Evolutionary conservation across 2,797 vertebrate genomes (phyloP).

Genomic region (Pseudocheirus occidentalis): DNA sequence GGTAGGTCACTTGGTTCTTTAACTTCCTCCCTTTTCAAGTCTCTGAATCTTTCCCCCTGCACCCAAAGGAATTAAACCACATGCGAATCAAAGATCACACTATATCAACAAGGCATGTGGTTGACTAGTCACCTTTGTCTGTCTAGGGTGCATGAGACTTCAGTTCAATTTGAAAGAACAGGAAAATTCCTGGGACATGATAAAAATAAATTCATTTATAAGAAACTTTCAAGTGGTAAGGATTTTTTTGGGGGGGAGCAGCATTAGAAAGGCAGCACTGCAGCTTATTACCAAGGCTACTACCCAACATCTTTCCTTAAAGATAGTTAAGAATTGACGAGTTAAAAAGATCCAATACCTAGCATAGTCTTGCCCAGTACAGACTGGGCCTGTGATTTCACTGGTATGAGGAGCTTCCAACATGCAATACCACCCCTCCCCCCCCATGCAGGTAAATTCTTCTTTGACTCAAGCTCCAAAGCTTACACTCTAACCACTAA

Average conservation of each 20-base stretch:
- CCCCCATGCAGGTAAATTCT: neutral
- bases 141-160: neutral
- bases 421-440: fast-evolving
- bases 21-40: constrained; percentile 15
- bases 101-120: neutral
- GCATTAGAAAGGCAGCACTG: too few species aligned
- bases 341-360: neutral
- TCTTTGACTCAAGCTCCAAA: neutral
- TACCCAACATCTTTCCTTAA: neutral
- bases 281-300: neutral
- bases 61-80: neutral
- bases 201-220: constrained; percentile 20
- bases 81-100: neutral
- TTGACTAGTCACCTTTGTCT: neutral
- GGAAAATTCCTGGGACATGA: constrained; percentile 7
- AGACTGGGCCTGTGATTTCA: neutral
- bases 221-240: constrained; percentile 30
- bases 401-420: neutral
- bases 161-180: neutral
- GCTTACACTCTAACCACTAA: neutral
- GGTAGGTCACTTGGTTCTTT: constrained; percentile 61
- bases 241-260: neutral
- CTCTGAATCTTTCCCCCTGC: neutral
- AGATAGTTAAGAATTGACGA: neutral
- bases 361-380: neutral